A percentile compares a stretch with the other conserved stretches of the same genome.
These are phyloP conservation scores for Drosophila flavopinicola DNA, from an alignment of 2,888 invertebrate genomes.

Conservation along the genomic window DNA sequence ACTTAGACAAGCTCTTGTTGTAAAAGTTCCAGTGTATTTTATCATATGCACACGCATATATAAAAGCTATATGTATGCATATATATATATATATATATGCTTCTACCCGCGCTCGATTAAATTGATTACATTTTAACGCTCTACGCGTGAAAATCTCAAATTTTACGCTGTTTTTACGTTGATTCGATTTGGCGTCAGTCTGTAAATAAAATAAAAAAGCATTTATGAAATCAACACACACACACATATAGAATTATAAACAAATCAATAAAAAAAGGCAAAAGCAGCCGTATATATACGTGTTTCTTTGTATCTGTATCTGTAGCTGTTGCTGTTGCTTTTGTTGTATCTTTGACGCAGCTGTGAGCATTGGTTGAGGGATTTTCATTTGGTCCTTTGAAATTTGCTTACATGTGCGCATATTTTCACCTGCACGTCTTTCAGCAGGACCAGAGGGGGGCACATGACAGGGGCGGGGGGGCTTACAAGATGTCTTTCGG, in stretches of 20 bases:
- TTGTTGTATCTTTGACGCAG: constrained; percentile 22
- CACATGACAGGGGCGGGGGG: background rate
- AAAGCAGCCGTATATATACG: constrained; percentile 24
- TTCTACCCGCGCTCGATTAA: constrained; percentile 14
- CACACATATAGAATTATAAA: constrained; percentile 45
- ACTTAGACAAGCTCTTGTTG: no score
- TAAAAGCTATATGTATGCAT: background rate
- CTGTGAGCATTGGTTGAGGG: constrained; percentile 28
- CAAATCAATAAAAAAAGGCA: constrained; percentile 69
- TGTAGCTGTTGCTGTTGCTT: constrained; percentile 10
- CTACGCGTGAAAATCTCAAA: constrained; percentile 36
- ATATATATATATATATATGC: constrained; percentile 6
- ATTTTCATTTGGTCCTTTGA: constrained; percentile 50
- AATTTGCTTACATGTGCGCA: constrained; percentile 78
- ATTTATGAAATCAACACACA: constrained; percentile 67
- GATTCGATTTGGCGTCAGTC: constrained; percentile 54
- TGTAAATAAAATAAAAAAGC: constrained; percentile 47
- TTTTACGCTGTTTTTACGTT: constrained; percentile 43
- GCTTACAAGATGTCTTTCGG: constrained; percentile 36
- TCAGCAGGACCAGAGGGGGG: background rate
- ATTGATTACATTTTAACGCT: constrained; percentile 48
- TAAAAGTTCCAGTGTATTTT: background rate
- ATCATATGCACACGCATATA: background rate
- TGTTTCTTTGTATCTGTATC: constrained; percentile 24
- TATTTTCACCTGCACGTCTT: constrained; percentile 72